Conservation (phyloP, 23 tunicate genomes). For the Ciona savignyi region DNA sequence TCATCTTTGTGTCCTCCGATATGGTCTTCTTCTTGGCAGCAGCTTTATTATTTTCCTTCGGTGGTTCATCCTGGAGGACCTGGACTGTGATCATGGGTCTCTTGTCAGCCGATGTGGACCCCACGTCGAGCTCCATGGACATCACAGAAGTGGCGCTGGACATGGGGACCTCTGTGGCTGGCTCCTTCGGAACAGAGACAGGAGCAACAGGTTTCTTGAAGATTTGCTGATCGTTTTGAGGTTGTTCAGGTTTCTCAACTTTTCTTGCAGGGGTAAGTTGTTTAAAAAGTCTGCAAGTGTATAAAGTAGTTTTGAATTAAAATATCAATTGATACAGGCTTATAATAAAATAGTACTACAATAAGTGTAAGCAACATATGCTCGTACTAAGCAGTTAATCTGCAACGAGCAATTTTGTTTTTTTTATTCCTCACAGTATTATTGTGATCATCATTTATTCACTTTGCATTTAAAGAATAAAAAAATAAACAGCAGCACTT, state of each 20-base stretch:
- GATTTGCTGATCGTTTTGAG: not conserved
- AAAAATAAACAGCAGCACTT: not conserved
- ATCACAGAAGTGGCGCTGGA: slow-evolving; percentile 39
- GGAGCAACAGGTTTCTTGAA: not conserved
- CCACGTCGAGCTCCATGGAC: slow-evolving; percentile 34
- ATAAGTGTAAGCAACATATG: too few species aligned
- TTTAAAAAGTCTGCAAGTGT: not conserved
- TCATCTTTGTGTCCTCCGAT: slow-evolving; percentile 80
- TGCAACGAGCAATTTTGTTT: too few species aligned
- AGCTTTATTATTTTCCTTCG: not conserved
- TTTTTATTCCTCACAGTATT: too few species aligned
- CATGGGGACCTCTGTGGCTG: slow-evolving; percentile 32
- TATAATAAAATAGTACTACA: too few species aligned
- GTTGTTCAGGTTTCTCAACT: not conserved
- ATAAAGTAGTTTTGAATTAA: too few species aligned
- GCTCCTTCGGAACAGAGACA: not conserved
- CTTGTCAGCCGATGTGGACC: not conserved
- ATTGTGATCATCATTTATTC: too few species aligned
- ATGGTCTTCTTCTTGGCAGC: slow-evolving; percentile 64
- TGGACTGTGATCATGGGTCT: slow-evolving; percentile 61
- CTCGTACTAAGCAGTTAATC: too few species aligned
- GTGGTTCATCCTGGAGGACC: slow-evolving; percentile 36
- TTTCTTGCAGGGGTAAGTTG: not conserved
- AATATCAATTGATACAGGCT: too few species aligned
- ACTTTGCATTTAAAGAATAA: too few species aligned